phyloP scores from a whole-genome alignment of 30 jellyfish, hydroid and myxozoan species.

The Rhopilema esculentum region DNA sequence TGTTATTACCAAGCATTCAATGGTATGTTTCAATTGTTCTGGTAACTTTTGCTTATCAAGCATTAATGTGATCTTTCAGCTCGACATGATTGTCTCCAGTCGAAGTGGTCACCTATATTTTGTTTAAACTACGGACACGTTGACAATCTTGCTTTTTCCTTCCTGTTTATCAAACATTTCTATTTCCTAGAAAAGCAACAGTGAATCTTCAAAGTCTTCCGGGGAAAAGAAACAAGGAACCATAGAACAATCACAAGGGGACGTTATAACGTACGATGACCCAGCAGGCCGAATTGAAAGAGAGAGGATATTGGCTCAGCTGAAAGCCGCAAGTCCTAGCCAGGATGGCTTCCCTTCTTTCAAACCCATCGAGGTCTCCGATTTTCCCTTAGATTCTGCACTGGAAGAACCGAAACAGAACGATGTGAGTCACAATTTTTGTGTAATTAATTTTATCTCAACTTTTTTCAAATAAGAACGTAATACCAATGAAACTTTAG shows the following conservation, averaged over 20 bases:
- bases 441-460: too few relatives aligned
- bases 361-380: slow-evolving; percentile 47
- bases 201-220: slow-evolving; percentile 74
- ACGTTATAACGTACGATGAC: slow-evolving; percentile 94
- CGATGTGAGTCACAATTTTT: too few relatives aligned
- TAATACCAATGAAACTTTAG: too few relatives aligned
- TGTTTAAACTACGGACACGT: too few relatives aligned
- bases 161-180: background rate
- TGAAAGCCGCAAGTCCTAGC: slow-evolving; percentile 92
- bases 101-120: too few relatives aligned
- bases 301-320: slow-evolving; percentile 92
- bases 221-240: slow-evolving; percentile 35
- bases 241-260: slow-evolving; percentile 94
- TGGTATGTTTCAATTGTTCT: too few relatives aligned
- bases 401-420: slow-evolving; percentile 2
- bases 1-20: too few relatives aligned
- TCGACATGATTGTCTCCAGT: too few relatives aligned
- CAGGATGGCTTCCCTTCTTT: slow-evolving; percentile 73
- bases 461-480: too few relatives aligned
- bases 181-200: slow-evolving; percentile 67
- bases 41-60: background rate
- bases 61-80: background rate
- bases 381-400: slow-evolving; percentile 21
- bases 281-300: slow-evolving; percentile 96
- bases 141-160: background rate